Percentiles rank a stretch among this genome's conserved stretches.
phyloP scores from a whole-genome alignment of 2,888 invertebrate genomes.

The Ischnura elegans region DNA sequence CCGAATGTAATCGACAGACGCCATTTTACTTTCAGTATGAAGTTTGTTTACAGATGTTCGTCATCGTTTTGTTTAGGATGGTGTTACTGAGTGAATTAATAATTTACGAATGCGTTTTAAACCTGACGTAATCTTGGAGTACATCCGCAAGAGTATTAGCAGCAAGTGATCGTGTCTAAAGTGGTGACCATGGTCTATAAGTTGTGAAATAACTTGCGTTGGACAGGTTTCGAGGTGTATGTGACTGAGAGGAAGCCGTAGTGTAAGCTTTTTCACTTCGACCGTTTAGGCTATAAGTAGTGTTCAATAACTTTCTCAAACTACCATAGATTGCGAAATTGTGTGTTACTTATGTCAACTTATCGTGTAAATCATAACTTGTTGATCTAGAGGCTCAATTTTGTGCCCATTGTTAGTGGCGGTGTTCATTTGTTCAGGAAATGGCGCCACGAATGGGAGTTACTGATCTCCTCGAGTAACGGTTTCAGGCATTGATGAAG shows the following conservation, averaged over 20 bases:
- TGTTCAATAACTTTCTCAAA: not conserved
- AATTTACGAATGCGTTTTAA: conserved; percentile 34
- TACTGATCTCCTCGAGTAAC: conserved; percentile 62
- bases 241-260: conserved; percentile 65
- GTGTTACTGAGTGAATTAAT: conserved; percentile 47
- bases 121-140: conserved; percentile 41
- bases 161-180: conserved; percentile 1
- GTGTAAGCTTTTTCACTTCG: conserved; percentile 42
- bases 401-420: conserved; percentile 57
- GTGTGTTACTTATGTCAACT: conserved; percentile 33
- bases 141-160: not conserved
- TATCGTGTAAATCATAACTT: conserved; percentile 42
- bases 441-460: conserved; percentile 67
- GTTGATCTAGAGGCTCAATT: conserved; percentile 45
- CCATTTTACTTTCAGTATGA: conserved; percentile 65
- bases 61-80: conserved; percentile 64
- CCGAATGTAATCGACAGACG: conserved; percentile 62
- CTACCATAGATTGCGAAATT: not conserved
- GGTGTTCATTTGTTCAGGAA: conserved; percentile 66
- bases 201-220: conserved; percentile 48
- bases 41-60: conserved; percentile 67
- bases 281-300: not conserved
- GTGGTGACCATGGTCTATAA: conserved; percentile 25
- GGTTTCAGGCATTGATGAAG: conserved; percentile 41
- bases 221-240: conserved; percentile 60